Percentiles rank a stretch among this genome's conserved stretches.
These are phyloP conservation scores for Anguilla pacifica DNA, from an alignment of 2,797 vertebrate species.

Conservation along the genomic window DNA sequence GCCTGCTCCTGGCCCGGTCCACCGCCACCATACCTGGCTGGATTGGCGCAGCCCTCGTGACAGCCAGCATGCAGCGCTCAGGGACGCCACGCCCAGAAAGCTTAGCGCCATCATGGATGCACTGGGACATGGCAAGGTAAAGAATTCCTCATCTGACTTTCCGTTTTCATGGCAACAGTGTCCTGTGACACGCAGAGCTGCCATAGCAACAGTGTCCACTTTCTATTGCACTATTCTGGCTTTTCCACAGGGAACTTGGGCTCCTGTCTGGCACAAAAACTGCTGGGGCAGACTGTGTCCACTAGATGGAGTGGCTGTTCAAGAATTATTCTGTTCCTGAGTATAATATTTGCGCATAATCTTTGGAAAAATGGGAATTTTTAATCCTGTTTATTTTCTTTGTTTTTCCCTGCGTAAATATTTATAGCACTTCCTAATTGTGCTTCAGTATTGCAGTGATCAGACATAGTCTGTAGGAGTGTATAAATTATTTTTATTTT, in stretches of 20 bases:
- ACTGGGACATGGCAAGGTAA: conserved; percentile 62
- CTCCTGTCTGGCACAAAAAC: conserved; percentile 27
- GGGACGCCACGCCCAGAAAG: conserved; percentile 62
- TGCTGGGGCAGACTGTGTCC: conserved; percentile 60
- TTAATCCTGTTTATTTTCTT: not conserved
- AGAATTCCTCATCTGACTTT: conserved; percentile 44
- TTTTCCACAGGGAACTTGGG: conserved; percentile 34
- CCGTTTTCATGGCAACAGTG: conserved; percentile 71
- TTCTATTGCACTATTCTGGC: conserved; percentile 43
- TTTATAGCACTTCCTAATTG: not conserved
- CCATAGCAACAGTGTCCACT: conserved; percentile 72
- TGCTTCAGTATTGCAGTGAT: not conserved
- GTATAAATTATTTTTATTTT: not conserved
- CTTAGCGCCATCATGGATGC: conserved; percentile 72
- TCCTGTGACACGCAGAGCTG: conserved; percentile 72
- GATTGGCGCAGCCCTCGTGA: conserved; percentile 68
- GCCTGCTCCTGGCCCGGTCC: conserved; percentile 34
- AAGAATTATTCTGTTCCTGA: not conserved
- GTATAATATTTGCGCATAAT: not conserved
- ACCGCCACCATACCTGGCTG: conserved; percentile 72
- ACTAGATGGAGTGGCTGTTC: conserved; percentile 61
- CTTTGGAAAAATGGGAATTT: not conserved
- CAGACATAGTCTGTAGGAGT: not conserved
- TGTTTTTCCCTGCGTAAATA: not conserved
- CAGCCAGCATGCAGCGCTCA: conserved; percentile 51